Evolutionary conservation across 2,797 vertebrate genomes (phyloP).

Genomic region (Ficedula albicollis): DNA sequence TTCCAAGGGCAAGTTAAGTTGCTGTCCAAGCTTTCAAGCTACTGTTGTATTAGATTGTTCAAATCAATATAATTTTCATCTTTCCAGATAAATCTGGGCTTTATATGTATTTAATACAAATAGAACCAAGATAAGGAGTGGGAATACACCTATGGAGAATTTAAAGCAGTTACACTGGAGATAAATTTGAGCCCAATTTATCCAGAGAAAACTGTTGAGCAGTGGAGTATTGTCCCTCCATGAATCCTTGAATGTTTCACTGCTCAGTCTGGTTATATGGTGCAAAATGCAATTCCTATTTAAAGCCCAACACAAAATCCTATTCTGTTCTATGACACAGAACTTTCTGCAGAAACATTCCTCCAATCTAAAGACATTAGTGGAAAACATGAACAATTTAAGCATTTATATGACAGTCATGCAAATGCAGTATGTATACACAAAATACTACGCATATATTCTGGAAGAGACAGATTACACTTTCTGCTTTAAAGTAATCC

Average conservation of each 20-base stretch:
- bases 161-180: neutral
- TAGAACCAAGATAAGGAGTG: neutral
- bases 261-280: neutral
- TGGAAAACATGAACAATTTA: neutral
- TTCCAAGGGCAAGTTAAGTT: accelerated
- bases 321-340: neutral
- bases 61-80: neutral
- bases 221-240: neutral
- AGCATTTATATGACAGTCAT: neutral
- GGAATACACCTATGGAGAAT: neutral
- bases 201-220: neutral
- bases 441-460: neutral
- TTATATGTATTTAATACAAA: neutral
- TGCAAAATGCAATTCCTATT: neutral
- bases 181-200: neutral
- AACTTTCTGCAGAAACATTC: neutral
- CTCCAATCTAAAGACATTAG: neutral
- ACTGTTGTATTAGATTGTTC: neutral
- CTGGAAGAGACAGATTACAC: neutral
- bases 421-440: neutral
- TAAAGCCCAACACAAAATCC: neutral
- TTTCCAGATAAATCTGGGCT: neutral
- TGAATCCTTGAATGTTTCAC: accelerated
- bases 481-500: neutral
- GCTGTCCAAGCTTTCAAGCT: neutral